Percentiles rank a stretch among this genome's conserved stretches.
phyloP scores from a whole-genome alignment of 2,888 invertebrate species.

The Belgica antarctica region DNA sequence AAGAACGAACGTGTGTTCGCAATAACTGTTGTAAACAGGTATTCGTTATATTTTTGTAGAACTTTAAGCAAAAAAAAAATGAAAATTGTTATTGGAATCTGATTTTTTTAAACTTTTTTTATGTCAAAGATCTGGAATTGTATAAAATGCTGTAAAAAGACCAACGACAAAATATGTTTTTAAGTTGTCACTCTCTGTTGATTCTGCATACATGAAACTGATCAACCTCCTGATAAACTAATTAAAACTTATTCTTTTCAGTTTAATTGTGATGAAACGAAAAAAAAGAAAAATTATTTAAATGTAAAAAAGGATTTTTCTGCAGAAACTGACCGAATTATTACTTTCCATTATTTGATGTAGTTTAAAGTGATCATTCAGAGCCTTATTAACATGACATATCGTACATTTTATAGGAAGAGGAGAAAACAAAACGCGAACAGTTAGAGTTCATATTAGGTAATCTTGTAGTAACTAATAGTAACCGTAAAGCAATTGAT shows the following conservation, averaged over 20 bases:
- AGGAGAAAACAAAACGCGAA: constrained; percentile 92
- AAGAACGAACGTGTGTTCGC: too few species aligned
- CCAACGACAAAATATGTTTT: neutral
- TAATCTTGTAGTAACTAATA: too few species aligned
- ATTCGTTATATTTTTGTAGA: constrained; percentile 43
- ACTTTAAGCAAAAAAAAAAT: neutral
- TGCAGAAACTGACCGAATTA: too few species aligned
- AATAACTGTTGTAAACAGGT: constrained; percentile 39
- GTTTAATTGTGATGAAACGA: constrained; percentile 34
- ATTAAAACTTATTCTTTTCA: constrained; percentile 43
- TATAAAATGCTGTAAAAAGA: too few species aligned
- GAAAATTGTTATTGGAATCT: neutral
- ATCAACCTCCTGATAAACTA: constrained; percentile 17
- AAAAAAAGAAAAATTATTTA: constrained; percentile 32
- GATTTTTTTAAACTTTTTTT: neutral
- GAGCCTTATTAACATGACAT: constrained; percentile 25
- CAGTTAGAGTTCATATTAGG: constrained; percentile 93
- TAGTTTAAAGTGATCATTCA: neutral
- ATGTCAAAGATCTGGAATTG: too few species aligned
- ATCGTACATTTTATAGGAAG: constrained; percentile 75
- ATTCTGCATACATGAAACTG: too few species aligned
- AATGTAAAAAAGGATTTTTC: constrained; percentile 9
- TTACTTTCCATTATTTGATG: neutral
- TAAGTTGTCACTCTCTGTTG: neutral
- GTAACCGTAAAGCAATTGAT: too few species aligned